Evolutionary conservation across 2,113 vertebrate species (phyloP).

Genomic region (Himantopus leucocephalus): DNA sequence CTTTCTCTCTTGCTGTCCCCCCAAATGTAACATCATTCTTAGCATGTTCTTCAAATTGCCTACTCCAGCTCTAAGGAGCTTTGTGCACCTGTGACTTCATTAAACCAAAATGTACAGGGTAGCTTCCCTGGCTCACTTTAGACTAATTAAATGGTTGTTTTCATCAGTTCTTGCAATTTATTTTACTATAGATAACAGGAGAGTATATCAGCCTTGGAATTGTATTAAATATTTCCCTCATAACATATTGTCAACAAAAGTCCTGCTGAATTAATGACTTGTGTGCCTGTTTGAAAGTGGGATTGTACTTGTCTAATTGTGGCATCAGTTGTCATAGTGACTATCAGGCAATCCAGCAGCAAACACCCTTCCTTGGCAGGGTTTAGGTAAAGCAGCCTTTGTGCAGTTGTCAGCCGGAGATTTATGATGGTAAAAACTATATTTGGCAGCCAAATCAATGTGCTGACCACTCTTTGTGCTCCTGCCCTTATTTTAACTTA

Average conservation of each 20-base stretch:
- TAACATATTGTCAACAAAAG: constrained; percentile 79
- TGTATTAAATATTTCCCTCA: constrained; percentile 80
- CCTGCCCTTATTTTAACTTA: constrained; percentile 87
- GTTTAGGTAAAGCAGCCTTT: constrained; percentile 88
- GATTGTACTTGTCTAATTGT: constrained; percentile 96
- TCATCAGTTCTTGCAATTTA: constrained; percentile 72
- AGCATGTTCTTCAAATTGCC: background rate
- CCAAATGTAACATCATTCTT: background rate
- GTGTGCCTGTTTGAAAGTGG: constrained; percentile 86
- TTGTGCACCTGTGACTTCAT: constrained; percentile 60
- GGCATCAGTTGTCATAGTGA: constrained; percentile 92
- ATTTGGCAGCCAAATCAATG: constrained; percentile 91
- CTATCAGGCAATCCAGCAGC: constrained; percentile 90
- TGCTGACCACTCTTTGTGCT: constrained; percentile 81
- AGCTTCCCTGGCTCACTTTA: constrained; percentile 69
- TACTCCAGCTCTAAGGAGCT: background rate
- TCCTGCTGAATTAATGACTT: constrained; percentile 90
- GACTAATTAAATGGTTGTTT: constrained; percentile 75
- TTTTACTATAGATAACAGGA: constrained; percentile 75
- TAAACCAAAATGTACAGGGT: constrained; percentile 51
- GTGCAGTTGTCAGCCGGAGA: constrained; percentile 91
- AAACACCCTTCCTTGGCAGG: constrained; percentile 89
- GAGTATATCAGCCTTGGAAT: constrained; percentile 75
- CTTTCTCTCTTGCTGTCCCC: background rate
- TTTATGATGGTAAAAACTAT: constrained; percentile 93